A percentile compares a stretch with the other conserved stretches of the same genome.
Evolutionary conservation across 92 coral and sea anemone species (phyloP).

Genomic region (Palythoa heliodiscus): DNA sequence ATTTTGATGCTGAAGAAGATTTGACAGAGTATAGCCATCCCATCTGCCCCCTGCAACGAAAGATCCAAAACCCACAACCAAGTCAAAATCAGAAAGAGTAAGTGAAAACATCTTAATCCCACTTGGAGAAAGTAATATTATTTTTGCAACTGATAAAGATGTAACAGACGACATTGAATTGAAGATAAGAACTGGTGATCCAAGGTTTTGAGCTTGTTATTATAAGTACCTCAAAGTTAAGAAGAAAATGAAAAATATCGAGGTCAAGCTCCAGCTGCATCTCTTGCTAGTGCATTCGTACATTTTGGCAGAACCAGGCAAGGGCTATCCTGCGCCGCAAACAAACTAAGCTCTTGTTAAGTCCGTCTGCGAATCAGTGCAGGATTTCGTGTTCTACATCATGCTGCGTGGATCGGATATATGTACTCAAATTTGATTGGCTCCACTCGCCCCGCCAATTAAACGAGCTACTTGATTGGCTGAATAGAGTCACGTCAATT

Average conservation of each 20-base stretch:
- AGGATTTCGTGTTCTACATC: too few relatives aligned
- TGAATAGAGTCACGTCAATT: background rate
- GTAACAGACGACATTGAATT: background rate
- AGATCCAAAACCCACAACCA: too few relatives aligned
- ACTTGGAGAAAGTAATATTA: constrained; percentile 9
- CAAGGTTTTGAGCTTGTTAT: background rate
- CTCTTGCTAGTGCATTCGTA: constrained; percentile 55
- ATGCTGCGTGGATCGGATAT: background rate
- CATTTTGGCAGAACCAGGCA: constrained; percentile 41
- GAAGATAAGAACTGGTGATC: background rate
- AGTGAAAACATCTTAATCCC: background rate
- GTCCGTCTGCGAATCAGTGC: too few relatives aligned
- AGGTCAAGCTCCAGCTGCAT: constrained; percentile 58
- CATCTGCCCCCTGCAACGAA: too few relatives aligned
- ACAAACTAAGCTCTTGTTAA: too few relatives aligned
- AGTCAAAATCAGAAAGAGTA: too few relatives aligned
- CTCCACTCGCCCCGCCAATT: background rate
- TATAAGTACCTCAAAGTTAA: background rate
- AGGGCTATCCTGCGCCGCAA: background rate
- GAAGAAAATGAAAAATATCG: constrained; percentile 37
- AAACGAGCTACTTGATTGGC: background rate
- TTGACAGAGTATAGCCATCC: constrained; percentile 5
- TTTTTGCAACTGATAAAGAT: background rate
- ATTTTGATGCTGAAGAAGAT: constrained; percentile 26
- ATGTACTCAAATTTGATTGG: constrained; percentile 4